These are phyloP conservation scores for Coilia nasus DNA, from an alignment of 2,797 vertebrate genomes.

Conservation along the genomic window DNA sequence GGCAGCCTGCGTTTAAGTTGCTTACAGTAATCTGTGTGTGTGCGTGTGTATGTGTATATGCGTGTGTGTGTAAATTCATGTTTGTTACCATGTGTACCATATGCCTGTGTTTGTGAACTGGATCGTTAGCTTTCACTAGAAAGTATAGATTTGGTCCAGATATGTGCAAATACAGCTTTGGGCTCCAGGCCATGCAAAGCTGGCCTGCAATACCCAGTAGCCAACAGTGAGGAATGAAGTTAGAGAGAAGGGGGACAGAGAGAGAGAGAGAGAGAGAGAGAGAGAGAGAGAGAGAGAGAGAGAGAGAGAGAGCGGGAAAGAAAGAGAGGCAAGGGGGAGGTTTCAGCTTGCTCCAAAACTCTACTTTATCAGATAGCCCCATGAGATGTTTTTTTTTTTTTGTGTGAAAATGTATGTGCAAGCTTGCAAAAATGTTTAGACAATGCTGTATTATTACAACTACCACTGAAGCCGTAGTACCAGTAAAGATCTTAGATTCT, in stretches of 20 bases:
- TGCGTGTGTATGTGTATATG: neutral
- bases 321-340: too few relatives aligned
- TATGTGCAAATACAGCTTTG: neutral
- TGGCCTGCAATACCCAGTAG: neutral
- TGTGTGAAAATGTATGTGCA: neutral
- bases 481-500: too few relatives aligned
- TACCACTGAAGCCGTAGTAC: neutral
- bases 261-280: neutral
- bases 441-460: neutral
- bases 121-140: slow-evolving; percentile 17
- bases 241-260: neutral
- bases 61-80: neutral
- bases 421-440: neutral
- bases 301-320: too few relatives aligned
- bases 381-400: neutral
- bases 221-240: neutral
- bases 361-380: neutral
- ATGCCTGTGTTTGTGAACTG: slow-evolving; percentile 1
- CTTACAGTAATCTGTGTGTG: too few relatives aligned
- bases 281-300: neutral
- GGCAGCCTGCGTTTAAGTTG: too few relatives aligned
- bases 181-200: neutral
- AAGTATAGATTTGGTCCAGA: slow-evolving; percentile 13
- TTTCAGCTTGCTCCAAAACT: neutral
- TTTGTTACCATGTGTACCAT: neutral